phyloP scores from a whole-genome alignment of 2,888 invertebrate species.

The Phortica okadai region DNA sequence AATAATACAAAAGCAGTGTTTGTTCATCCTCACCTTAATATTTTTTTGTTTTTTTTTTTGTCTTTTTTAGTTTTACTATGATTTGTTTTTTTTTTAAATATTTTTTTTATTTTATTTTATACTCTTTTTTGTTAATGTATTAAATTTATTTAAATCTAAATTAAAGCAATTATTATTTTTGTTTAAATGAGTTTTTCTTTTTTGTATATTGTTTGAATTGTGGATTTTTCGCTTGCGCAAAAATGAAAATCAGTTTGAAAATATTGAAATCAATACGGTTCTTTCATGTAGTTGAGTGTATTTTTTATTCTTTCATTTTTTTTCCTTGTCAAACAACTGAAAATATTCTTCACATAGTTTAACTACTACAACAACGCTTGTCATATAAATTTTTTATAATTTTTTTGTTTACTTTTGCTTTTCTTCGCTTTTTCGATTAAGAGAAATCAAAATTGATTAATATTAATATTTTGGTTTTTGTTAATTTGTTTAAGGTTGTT shows the following conservation, averaged over 20 bases:
- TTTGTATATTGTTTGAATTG: constrained; percentile 8
- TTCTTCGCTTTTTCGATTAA: constrained; percentile 6
- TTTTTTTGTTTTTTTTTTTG: constrained; percentile 42
- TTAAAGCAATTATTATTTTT: constrained; percentile 68
- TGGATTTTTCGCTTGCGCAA: background rate
- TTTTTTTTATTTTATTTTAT: constrained; percentile 48
- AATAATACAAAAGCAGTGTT: constrained; percentile 75
- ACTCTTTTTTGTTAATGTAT: constrained; percentile 48
- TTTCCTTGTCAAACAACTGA: too few relatives aligned
- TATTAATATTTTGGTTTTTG: constrained; percentile 32
- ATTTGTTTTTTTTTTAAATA: constrained; percentile 50
- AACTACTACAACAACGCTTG: too few relatives aligned
- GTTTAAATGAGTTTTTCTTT: background rate
- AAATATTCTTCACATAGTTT: too few relatives aligned
- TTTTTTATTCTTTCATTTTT: too few relatives aligned
- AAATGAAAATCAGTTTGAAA: too few relatives aligned
- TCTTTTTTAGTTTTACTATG: constrained; percentile 60
- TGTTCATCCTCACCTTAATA: constrained; percentile 55
- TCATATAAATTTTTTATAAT: too few relatives aligned
- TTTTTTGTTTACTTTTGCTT: background rate
- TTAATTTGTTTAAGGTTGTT: constrained; percentile 39
- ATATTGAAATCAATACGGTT: background rate
- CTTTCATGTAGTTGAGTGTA: background rate
- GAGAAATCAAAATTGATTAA: constrained; percentile 11
- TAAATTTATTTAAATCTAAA: constrained; percentile 65